These are phyloP conservation scores for Macrotrachela quadricornifera DNA, from an alignment of 1,140 invertebrate species.

Conservation along the genomic window DNA sequence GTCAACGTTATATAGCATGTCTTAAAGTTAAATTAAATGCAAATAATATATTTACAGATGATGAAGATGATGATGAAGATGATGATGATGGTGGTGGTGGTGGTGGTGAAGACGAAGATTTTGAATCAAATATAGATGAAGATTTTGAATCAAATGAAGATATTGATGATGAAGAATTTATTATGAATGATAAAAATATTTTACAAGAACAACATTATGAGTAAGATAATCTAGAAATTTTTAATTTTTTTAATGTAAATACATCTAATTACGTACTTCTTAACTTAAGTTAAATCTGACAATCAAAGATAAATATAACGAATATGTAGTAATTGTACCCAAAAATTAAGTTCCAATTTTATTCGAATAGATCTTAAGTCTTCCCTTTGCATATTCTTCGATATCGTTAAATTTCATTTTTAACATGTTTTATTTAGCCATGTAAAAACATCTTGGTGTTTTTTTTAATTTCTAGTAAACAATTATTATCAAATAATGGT, in stretches of 20 bases:
- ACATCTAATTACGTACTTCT: no score
- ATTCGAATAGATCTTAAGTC: no score
- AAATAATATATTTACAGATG: conserved; percentile 4
- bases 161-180: not conserved
- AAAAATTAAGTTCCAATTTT: no score
- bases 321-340: no score
- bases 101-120: conserved; percentile 5
- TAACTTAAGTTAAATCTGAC: no score
- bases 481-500: no score
- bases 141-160: not conserved
- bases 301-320: no score
- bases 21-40: conserved; percentile 15
- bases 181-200: not conserved
- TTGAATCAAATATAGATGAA: not conserved
- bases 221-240: not conserved
- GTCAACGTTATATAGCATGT: conserved; percentile 26
- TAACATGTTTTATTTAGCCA: no score
- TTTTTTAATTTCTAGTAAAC: no score
- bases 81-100: conserved; percentile 10
- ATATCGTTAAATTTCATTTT: no score
- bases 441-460: no score
- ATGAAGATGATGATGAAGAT: conserved; percentile 8
- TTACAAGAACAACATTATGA: not conserved
- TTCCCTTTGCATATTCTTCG: no score
- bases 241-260: not conserved